These are phyloP conservation scores for Aselliscus stoliczkanus DNA, from an alignment of 2,797 vertebrate species.

Conservation along the genomic window DNA sequence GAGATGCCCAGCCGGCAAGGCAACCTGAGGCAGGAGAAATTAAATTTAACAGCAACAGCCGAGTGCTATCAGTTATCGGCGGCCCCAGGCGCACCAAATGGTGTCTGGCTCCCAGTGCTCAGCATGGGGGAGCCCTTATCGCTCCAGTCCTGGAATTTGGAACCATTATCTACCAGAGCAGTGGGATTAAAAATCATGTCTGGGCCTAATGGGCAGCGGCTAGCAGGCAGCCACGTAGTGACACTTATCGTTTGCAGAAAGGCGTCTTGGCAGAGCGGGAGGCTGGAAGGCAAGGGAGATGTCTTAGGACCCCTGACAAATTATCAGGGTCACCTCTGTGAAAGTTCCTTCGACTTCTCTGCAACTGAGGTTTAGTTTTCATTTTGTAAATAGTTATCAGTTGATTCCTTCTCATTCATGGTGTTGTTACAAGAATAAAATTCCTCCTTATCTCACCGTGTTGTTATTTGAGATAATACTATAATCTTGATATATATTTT, in stretches of 20 bases:
- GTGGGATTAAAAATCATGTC: not conserved
- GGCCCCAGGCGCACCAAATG: fast-evolving
- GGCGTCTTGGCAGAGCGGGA: not conserved
- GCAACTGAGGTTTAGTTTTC: not conserved
- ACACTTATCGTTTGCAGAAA: not conserved
- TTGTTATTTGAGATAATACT: not conserved
- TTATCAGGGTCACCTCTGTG: not conserved
- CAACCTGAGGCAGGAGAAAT: not conserved
- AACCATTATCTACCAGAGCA: not conserved
- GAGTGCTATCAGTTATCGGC: not conserved
- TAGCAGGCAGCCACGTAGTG: not conserved
- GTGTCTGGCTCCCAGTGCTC: not conserved
- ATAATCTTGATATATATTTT: not conserved
- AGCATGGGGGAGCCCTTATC: not conserved
- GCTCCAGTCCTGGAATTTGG: not conserved
- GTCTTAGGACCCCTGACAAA: not conserved
- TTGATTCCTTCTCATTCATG: not conserved
- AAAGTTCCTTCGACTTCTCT: not conserved
- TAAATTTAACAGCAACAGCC: not conserved
- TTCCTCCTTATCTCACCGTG: not conserved
- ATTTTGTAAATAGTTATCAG: not conserved
- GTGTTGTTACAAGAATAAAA: not conserved
- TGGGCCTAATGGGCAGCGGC: not conserved
- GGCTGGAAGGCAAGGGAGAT: not conserved
- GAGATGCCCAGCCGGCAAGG: not conserved